phyloP scores from a whole-genome alignment of 2,113 vertebrate genomes.

The Callochromis pleurospilus region DNA sequence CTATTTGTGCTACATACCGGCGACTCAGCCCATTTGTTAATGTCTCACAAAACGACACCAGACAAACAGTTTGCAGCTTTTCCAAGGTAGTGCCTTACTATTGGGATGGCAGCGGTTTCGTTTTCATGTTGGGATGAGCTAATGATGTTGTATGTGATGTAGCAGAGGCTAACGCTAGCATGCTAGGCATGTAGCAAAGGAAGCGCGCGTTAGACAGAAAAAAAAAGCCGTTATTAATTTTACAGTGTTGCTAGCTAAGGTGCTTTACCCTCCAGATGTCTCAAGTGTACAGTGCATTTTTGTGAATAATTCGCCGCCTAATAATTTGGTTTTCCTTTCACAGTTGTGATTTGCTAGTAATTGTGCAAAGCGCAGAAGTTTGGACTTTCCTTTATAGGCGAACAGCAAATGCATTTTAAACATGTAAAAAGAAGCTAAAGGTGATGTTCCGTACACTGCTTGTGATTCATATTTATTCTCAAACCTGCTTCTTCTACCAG shows the following conservation, averaged over 20 bases:
- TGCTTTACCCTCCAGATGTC: neutral
- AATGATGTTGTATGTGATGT: neutral
- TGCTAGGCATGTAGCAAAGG: neutral
- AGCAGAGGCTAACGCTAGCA: constrained; percentile 23
- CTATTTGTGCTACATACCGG: neutral
- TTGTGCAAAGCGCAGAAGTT: neutral
- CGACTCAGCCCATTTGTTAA: neutral
- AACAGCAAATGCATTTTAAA: neutral
- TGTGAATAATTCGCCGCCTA: neutral
- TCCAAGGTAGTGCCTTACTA: neutral
- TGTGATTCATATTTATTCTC: neutral
- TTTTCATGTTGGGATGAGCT: neutral
- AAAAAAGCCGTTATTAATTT: neutral
- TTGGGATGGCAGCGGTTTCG: neutral
- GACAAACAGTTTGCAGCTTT: neutral
- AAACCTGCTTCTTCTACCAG: neutral
- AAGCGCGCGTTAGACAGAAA: neutral
- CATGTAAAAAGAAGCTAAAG: neutral
- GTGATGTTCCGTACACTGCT: neutral
- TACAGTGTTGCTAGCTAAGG: neutral
- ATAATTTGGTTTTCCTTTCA: neutral
- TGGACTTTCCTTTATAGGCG: neutral
- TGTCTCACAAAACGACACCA: neutral
- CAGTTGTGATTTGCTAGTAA: neutral
- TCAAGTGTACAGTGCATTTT: neutral